Conservation (phyloP, 2,113 vertebrate genomes). For the Cynocephalus volans region DNA sequence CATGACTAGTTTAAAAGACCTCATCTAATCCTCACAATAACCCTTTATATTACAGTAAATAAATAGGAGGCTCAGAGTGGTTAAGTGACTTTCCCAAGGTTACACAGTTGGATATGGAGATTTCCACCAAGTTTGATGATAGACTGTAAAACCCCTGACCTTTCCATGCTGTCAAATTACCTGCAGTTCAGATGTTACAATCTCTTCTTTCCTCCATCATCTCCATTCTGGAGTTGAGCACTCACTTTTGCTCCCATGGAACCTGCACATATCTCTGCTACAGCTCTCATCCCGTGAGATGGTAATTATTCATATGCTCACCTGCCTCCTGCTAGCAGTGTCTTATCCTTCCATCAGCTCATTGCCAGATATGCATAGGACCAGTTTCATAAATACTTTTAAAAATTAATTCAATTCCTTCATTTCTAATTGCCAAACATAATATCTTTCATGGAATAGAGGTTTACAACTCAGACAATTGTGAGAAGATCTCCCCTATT, state of each 20-base stretch:
- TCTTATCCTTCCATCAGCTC: not conserved
- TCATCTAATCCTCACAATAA: not conserved
- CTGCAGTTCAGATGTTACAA: not conserved
- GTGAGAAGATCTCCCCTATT: not conserved
- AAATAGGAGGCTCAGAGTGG: not conserved
- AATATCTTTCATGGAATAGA: not conserved
- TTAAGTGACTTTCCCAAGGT: not conserved
- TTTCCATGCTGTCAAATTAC: not conserved
- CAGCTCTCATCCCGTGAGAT: not conserved
- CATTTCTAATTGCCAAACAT: not conserved
- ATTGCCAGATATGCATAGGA: not conserved
- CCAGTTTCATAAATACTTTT: not conserved
- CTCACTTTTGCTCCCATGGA: not conserved
- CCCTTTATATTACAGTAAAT: not conserved
- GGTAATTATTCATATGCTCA: not conserved
- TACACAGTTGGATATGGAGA: not conserved
- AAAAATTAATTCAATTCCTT: slow-evolving; percentile 12
- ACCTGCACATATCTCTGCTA: not conserved
- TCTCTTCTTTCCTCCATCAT: not conserved
- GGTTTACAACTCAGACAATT: not conserved
- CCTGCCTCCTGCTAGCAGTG: not conserved
- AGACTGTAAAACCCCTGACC: not conserved
- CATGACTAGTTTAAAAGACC: not conserved
- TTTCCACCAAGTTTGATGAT: not conserved
- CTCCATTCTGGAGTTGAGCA: not conserved